Percentiles rank a stretch among this genome's conserved stretches.
Conservation (phyloP, 2,797 vertebrate species). For the Takifugu ocellatus region DNA sequence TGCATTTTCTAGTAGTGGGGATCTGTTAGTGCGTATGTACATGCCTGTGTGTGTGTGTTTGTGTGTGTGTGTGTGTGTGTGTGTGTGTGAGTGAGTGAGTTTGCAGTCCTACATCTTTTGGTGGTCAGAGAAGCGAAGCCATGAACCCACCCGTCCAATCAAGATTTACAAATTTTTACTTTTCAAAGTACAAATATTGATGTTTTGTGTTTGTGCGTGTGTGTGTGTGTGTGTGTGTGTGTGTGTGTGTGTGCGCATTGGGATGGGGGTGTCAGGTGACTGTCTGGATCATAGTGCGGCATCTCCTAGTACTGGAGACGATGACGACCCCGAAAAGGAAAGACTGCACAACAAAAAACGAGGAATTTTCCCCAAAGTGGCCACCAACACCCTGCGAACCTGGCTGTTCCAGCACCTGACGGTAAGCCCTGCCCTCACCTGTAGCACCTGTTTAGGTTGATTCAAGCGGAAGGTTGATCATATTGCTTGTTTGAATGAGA, state of each 20-base stretch:
- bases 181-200: background rate
- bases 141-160: no score
- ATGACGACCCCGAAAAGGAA: constrained; percentile 92
- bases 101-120: no score
- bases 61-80: no score
- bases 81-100: background rate
- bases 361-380: constrained; percentile 97
- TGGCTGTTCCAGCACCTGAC: constrained; percentile 98
- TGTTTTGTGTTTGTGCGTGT: no score
- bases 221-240: background rate
- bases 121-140: no score
- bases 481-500: background rate
- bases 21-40: no score
- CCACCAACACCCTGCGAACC: constrained; percentile 97
- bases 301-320: constrained; percentile 91
- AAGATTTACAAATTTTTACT: background rate
- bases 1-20: no score
- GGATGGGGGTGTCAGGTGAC: constrained; percentile 76
- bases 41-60: no score
- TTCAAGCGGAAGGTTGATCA: no score
- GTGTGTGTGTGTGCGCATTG: background rate
- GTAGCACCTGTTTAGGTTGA: no score
- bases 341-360: constrained; percentile 95
- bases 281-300: constrained; percentile 87
- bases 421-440: constrained; percentile 68